Base-by-base conservation (phyloP, 1,140 invertebrate species). In the Calephelis nemesis region DNA sequence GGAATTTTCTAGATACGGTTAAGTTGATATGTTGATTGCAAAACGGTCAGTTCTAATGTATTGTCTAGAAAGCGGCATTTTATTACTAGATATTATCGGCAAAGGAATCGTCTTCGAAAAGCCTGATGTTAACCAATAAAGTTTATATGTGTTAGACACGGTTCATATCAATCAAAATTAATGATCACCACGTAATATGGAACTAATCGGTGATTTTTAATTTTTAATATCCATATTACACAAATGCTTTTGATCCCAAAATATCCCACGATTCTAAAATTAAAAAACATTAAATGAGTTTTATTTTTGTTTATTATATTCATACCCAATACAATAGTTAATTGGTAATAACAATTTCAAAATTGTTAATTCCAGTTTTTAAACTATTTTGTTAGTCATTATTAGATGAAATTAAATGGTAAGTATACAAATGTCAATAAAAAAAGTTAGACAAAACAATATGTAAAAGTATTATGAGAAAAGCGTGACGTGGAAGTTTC, bases 1-100 rank as follows among this genome's bases (percentile, higher is more conserved):
- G 88, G 88, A 90, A 90, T 88, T 88, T 91, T 90, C 87, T 91
- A 91, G 88, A 88, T 77, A 88, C 88, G 85, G 79, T 84, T 81
- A 83, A 87, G 82, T 85, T 87, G 79, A 87, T 86, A 83, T 86
- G 84, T 82, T 83, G 84, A 88, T 87, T 89, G 83, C 81, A 72
- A 83, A 83, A 84, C 74, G 71, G 67, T 77, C 52, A 70, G 75
- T 77, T 63, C 64, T 76, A 76, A 75, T 76, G 77, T 79, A 84
- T 85, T 84, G 74, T 84, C 81, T 76, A 79, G 82, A 84, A 84
- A 87, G 79, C 75, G 73, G 73, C 54, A 60, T 79, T 80, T 84
- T 83, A 79, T 82, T 78, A 69, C 69, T 75, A 19, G 15, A 19
- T 19, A 76, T 82, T 74, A 74, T 70, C 72, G 72, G 75, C 54